Evolutionary conservation across 2,113 vertebrate genomes (phyloP), one percentile per base, ranked within the genome.

Genomic region (Lathamus discolor): DNA sequence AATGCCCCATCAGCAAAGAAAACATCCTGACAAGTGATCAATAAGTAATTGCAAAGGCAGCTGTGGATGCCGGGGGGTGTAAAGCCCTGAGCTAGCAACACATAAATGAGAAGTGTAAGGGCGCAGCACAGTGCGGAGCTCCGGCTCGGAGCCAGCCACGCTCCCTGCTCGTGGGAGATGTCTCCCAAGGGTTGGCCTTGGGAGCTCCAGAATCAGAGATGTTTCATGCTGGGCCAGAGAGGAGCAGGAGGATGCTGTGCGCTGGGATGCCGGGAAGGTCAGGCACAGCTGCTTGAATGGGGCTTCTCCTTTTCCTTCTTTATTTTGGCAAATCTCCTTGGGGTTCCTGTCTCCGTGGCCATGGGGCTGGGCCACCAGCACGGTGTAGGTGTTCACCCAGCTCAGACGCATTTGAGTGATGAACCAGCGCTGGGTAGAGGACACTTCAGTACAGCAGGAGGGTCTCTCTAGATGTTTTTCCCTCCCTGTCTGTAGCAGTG

Each of bases 31-130:
- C 95, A 94, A 94, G 75, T 27, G 43, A 97, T 98, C 97, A 88
- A 97, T 97, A 98, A 97, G 95, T 95, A 97, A 97, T 97, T 96
- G 96, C 73, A 78, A 94, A 51, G 49, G 96, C 94, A 96, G 96
- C 95, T 92, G 91, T 87, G 95, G 85, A 74, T 51, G 67, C 82
- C 1, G 2, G 15, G 33, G 88, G 48, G 59, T 79, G 70, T 75
- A 92, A 96, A 95, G 86, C 68, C 91, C 75, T 76, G 87, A 88
- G 95, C 74, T 67, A 86, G 72, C 83, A 48, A 64, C 83, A 94
- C 86, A 95, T 29, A 91, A 95, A 93, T 15, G 85, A 86, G 68
- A 78, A 83, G 81, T n/a, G 87, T 73, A 86, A 29, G 81, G 70
- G 83, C 51, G 81, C 31, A 59, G 66, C 3, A 6, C 75, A 66